phyloP scores from a whole-genome alignment of 2,113 vertebrate species.

The Perca schrenkii region DNA sequence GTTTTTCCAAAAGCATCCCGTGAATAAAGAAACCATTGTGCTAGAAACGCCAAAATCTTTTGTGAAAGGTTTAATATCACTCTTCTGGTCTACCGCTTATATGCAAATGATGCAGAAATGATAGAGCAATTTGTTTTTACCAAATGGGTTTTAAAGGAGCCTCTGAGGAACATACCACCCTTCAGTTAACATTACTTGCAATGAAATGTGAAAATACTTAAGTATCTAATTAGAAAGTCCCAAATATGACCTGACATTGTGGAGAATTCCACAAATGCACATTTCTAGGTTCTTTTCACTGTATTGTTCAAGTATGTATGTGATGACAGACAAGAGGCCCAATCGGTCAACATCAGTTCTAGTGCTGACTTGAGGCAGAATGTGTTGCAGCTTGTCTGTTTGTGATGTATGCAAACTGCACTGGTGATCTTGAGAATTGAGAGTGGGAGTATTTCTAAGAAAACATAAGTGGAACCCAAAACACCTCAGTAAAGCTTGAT shows the following conservation, averaged over 20 bases:
- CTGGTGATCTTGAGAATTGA: constrained; percentile 1
- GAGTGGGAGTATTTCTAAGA: constrained; percentile 31
- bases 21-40: constrained; percentile 32
- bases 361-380: constrained; percentile 59
- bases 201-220: background rate
- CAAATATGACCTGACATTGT: background rate
- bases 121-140: background rate
- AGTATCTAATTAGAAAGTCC: background rate
- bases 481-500: background rate
- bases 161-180: background rate
- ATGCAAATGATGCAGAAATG: background rate
- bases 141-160: background rate
- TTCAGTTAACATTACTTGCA: background rate
- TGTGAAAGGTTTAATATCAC: background rate
- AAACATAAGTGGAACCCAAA: constrained; percentile 11
- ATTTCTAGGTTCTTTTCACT: background rate
- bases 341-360: constrained; percentile 45
- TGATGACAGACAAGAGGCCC: constrained; percentile 51
- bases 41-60: background rate
- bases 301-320: constrained; percentile 50
- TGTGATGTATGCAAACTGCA: constrained; percentile 43
- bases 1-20: constrained; percentile 11
- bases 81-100: background rate
- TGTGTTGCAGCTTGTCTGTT: constrained; percentile 64
- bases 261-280: constrained; percentile 20